phyloP scores from a whole-genome alignment of 2,797 vertebrate species.

The Acropternis orthonyx region DNA sequence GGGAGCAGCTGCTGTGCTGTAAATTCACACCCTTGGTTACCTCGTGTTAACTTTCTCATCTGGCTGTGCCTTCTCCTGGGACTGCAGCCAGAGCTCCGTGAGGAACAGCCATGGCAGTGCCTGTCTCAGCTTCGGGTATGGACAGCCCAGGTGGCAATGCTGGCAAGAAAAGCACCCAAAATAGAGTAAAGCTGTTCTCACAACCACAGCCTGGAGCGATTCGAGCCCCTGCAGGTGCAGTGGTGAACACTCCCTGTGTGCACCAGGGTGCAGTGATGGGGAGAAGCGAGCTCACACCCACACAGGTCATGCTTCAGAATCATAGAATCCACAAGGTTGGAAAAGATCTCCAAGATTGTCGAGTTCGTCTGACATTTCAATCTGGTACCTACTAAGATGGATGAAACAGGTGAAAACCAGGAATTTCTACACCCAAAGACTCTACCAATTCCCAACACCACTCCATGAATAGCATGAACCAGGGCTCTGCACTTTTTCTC shows the following conservation, averaged over 20 bases:
- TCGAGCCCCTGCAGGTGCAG: not conserved
- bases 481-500: not conserved
- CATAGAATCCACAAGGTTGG: not conserved
- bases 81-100: not conserved
- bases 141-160: not conserved
- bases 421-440: not conserved
- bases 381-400: not conserved
- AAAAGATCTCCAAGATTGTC: not conserved
- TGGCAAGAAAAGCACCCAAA: not conserved
- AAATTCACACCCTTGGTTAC: not conserved
- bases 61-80: not conserved
- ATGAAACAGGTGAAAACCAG: not conserved
- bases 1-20: not conserved
- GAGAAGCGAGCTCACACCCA: not conserved
- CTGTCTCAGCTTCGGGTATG: not conserved
- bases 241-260: fast-evolving
- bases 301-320: not conserved
- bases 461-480: fast-evolving
- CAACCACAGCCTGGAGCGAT: fast-evolving
- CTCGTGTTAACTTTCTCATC: not conserved
- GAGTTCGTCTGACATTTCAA: not conserved
- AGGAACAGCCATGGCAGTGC: not conserved
- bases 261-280: not conserved
- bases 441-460: not conserved
- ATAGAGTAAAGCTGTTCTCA: not conserved